A percentile compares a stretch with the other conserved stretches of the same genome.
Conservation (phyloP, 2,113 vertebrate genomes). For the Neotragus moschatus region DNA sequence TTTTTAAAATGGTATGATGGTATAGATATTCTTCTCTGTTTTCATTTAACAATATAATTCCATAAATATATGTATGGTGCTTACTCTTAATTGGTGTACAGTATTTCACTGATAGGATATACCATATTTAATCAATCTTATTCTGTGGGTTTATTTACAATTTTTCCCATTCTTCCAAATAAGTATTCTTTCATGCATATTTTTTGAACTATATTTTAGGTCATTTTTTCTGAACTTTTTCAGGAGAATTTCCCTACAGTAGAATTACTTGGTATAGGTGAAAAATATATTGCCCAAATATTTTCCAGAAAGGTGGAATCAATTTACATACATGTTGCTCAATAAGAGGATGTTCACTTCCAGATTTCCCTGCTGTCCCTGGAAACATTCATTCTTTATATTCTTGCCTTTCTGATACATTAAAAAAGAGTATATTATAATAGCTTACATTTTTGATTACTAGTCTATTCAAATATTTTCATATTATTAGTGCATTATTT, state of each 20-base stretch:
- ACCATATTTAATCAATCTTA: background rate
- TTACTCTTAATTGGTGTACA: background rate
- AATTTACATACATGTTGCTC: background rate
- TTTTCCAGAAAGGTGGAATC: conserved; percentile 25
- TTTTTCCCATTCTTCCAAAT: background rate
- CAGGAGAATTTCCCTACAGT: background rate
- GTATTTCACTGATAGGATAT: background rate
- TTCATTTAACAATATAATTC: background rate
- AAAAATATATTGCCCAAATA: conserved; percentile 41
- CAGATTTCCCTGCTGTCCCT: background rate
- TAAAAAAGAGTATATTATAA: background rate
- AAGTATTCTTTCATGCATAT: background rate
- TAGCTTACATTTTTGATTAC: background rate
- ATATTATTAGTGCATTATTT: background rate
- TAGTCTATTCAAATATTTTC: background rate
- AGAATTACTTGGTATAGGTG: background rate
- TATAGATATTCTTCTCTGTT: background rate
- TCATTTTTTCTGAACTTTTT: background rate
- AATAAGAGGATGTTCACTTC: background rate
- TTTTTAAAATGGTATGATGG: background rate
- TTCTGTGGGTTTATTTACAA: conserved; percentile 12
- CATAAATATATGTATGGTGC: background rate
- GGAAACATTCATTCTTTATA: background rate
- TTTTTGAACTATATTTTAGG: conserved; percentile 8
- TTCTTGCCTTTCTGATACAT: background rate